Evolutionary conservation across 2,888 invertebrate species (phyloP), one percentile per base, ranked within the genome.

Genomic region (Anaspis maculata): DNA sequence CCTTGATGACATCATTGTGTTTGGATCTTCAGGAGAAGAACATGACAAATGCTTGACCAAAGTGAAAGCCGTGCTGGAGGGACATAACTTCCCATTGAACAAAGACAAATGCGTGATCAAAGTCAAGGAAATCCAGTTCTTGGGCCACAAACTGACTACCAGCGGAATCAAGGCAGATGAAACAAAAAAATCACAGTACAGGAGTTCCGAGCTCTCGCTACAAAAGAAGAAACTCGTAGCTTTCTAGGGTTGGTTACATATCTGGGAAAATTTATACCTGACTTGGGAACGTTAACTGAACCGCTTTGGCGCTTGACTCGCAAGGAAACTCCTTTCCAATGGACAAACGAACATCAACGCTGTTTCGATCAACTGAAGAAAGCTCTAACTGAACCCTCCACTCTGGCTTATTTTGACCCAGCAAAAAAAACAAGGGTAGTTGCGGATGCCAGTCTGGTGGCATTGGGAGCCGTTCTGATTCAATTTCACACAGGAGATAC

Each of bases 1-100:
- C 29, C 12, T 53, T 6, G 49, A 51, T 36, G 51, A 55, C 31
- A 42, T 53, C n/a, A 40, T 59, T n/a, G 30, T 57, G 3, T 56
- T 41, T 42, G 56, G 57, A 6, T 16, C 22, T 9, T 41, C 44
- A 1, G 46, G 48, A 36, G 33, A 37, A 21, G 51, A 57, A 21
- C 56, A 56, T 39, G 48, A 56, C 28, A 19, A 22, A 10, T 36
- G 41, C n/a, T 32, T 60, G 9, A 5, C 6, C 9, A 9, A 19
- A 9, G 19, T 19, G 19, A 6, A 6, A 9, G 9, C 5, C 5
- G 19, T 19, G 9, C 9, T 19, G 19, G 19, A 19, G 9, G 9
- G 9, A 9, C 6, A 6, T 9, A 19, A 19, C 9, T 5, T 19
- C 19, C 19, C 9, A 5, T 19, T 19, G 19, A 19, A 19, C 9